A percentile compares a stretch with the other conserved stretches of the same genome.
These are phyloP conservation scores for Aphis craccivora DNA, from an alignment of 1,140 invertebrate genomes.

Conservation along the genomic window DNA sequence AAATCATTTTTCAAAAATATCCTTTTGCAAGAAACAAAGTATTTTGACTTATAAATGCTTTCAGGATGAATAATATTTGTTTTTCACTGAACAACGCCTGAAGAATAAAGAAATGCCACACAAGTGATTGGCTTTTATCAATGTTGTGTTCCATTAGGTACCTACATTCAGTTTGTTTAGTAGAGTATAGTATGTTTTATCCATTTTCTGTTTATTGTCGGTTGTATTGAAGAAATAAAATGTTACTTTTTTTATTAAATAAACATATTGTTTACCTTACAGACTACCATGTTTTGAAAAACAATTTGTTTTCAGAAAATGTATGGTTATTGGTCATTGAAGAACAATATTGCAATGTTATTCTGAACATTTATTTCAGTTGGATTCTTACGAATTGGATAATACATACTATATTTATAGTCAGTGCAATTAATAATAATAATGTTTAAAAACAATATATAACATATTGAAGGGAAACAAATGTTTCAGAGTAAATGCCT, in stretches of 20 bases:
- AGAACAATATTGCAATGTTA: slow-evolving; percentile 23
- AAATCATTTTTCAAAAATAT: slow-evolving; percentile 51
- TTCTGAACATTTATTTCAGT: slow-evolving; percentile 11
- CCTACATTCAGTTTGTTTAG: slow-evolving; percentile 35
- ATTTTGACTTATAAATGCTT: slow-evolving; percentile 51
- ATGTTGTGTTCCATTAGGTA: slow-evolving; percentile 49
- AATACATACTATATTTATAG: slow-evolving; percentile 25
- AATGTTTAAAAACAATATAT: slow-evolving; percentile 29
- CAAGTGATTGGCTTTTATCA: slow-evolving; percentile 41
- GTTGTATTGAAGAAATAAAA: slow-evolving; percentile 11
- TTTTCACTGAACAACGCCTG: slow-evolving; percentile 22
- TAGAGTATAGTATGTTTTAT: slow-evolving; percentile 49
- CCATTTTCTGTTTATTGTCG: slow-evolving; percentile 33
- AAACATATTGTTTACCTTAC: background rate
- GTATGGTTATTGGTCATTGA: slow-evolving; percentile 35
- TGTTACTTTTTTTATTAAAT: slow-evolving; percentile 13
- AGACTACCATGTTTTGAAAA: slow-evolving; percentile 5
- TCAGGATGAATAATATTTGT: slow-evolving; percentile 50
- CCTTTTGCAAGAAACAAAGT: slow-evolving; percentile 37
- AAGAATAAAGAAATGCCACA: slow-evolving; percentile 32
- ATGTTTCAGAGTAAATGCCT: slow-evolving; percentile 50
- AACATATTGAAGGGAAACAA: slow-evolving; percentile 39
- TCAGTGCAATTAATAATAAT: slow-evolving; percentile 24
- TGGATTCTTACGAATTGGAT: slow-evolving; percentile 30
- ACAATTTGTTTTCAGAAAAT: slow-evolving; percentile 34